Conservation (phyloP, 1,140 invertebrate species). For the Heliconius congener region DNA sequence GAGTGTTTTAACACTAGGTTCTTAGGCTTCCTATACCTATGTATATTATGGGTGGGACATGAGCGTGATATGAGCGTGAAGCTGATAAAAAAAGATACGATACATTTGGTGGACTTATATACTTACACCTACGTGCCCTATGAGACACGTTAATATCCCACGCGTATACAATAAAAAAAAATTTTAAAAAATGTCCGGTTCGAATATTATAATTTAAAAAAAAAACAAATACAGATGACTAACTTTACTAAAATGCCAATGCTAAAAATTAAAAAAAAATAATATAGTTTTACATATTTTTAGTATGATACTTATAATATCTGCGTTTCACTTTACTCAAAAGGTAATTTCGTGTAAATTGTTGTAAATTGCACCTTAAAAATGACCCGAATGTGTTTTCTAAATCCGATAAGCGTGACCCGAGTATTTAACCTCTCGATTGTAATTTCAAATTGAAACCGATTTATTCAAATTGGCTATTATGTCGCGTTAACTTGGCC, state of each 20-base stretch:
- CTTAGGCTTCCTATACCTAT: too few species aligned
- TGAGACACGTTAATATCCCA: neutral
- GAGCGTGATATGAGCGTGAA: too few species aligned
- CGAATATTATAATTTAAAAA: too few species aligned
- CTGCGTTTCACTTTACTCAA: neutral
- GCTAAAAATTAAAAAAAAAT: too few species aligned
- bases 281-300: neutral
- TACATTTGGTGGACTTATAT: too few species aligned
- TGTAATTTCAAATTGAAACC: conserved; percentile 49
- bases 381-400: conserved; percentile 25
- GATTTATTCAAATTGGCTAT: conserved; percentile 47
- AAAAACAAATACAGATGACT: too few species aligned
- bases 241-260: too few species aligned
- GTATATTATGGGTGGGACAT: too few species aligned
- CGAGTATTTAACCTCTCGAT: conserved; percentile 44
- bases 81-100: too few species aligned
- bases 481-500: conserved; percentile 53
- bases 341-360: neutral
- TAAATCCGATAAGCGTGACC: conserved; percentile 38
- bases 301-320: neutral
- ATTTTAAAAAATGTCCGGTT: too few species aligned
- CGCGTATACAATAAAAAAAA: neutral
- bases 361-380: neutral
- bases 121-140: neutral
- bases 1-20: too few species aligned